Base-by-base conservation (phyloP, 2,888 invertebrate species). In the Xanthia togata region DNA sequence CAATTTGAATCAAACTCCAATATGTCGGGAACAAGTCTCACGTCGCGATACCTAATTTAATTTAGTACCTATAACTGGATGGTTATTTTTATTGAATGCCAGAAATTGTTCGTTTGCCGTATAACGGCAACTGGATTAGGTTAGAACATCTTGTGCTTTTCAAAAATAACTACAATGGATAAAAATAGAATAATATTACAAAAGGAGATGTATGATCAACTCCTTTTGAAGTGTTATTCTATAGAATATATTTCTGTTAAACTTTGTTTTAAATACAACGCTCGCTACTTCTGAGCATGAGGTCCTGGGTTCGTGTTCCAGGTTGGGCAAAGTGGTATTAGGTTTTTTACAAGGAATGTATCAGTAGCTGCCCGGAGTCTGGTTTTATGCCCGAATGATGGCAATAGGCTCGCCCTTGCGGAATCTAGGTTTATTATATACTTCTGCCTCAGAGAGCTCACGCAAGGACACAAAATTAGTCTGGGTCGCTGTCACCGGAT, bases 1-100 rank as follows among this genome's bases (percentile, higher is more conserved):
- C 14, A 60, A 73, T 73, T 53, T 60, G 38, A 20, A 41, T 41
- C 38, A 38, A 70, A 41, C 26, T 76, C 47, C 12, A 41, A 35
- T 60, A 78, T 50, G 31, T 60, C 41, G 31, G 14, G 38, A 78
- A 26, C 53, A n/a, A 41, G 53, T 0, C 44, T 23, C 53, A 23
- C 44, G 53, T 62, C 26, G 47, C 60, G 26, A 77, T 57, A 38
- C 44, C 44, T 78, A 76, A 78, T 55, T 78, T 62, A 77, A 65
- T 76, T 26, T 65, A 17, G 4, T 9, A 12, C 12, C 23, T 47
- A 23, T 31, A 31, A 14, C 59, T 59, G 31, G 23, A 23, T 8
- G 20, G 59, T 23, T 76, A 65, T 59, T 65, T 65, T 65, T 50
- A 60, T 53, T 53, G 59, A n/a, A 31, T 9, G 55, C 62, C 47